Percentiles rank a stretch among this genome's conserved stretches.
phyloP scores from a whole-genome alignment of 2,113 vertebrate species.

The Cyanoramphus novaezelandiae region DNA sequence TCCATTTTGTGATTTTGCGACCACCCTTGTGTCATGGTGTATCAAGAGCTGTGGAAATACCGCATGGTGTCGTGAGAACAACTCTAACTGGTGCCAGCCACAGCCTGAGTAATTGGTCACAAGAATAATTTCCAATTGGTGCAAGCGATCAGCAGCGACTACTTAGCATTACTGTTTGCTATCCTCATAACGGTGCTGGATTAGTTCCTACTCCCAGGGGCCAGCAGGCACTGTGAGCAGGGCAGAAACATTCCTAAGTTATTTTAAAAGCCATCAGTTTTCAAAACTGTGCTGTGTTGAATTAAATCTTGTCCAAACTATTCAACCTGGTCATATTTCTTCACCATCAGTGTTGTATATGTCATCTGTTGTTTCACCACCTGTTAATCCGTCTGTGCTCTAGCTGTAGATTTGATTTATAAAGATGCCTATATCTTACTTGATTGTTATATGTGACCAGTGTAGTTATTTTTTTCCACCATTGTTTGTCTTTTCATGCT shows the following conservation, averaged over 20 bases:
- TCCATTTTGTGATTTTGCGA: too few relatives aligned
- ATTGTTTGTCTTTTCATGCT: neutral
- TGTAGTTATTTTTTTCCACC: neutral
- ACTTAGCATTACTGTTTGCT: neutral
- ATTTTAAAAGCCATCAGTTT: conserved; percentile 20
- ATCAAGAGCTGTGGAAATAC: neutral
- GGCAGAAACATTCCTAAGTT: neutral
- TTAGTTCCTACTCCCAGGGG: neutral
- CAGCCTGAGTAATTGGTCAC: neutral
- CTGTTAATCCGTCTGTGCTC: conserved; percentile 51
- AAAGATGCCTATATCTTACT: neutral
- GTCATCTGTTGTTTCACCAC: conserved; percentile 35
- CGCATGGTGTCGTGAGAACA: neutral
- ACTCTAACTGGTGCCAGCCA: neutral
- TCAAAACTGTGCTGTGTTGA: neutral
- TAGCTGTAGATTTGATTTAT: neutral
- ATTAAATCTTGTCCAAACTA: conserved; percentile 21
- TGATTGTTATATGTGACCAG: neutral
- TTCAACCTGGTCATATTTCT: conserved; percentile 27
- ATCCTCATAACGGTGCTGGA: neutral
- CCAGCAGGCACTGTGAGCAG: neutral
- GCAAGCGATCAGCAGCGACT: neutral
- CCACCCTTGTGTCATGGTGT: neutral
- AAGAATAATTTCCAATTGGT: neutral
- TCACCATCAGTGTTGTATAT: neutral